Evolutionary conservation across 2,113 vertebrate genomes (phyloP).

Genomic region (Mola mola): DNA sequence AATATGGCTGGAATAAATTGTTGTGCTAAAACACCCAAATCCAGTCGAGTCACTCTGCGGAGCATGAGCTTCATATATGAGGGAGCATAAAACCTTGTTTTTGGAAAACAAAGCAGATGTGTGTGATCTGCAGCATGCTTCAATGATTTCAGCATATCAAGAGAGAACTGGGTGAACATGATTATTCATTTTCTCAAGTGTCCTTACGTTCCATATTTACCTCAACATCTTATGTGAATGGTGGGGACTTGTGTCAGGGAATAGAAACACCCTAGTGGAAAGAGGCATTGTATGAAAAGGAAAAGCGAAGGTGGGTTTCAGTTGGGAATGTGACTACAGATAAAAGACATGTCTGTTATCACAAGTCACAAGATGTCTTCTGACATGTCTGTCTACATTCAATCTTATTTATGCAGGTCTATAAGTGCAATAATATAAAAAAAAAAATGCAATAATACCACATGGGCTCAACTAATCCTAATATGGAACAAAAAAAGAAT

Average conservation of each 20-base stretch:
- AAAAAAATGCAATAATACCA: constrained; percentile 54
- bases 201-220: constrained; percentile 28
- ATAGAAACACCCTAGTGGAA: background rate
- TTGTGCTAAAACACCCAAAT: too few species aligned
- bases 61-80: too few species aligned
- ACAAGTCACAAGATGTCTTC: too few species aligned
- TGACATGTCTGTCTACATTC: constrained; percentile 5
- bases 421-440: constrained; percentile 21
- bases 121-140: background rate
- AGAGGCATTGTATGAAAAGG: background rate
- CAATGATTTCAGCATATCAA: background rate
- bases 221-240: constrained; percentile 2
- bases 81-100: background rate
- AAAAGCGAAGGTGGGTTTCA: background rate
- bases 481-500: constrained; percentile 26
- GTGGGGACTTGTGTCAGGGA: background rate
- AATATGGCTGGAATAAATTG: too few species aligned
- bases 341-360: background rate
- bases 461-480: constrained; percentile 23
- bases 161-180: background rate
- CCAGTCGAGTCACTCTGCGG: too few species aligned
- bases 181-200: constrained; percentile 10
- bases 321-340: background rate
- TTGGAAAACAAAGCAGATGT: background rate
- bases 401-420: constrained; percentile 4